phyloP scores from a whole-genome alignment of 2,113 vertebrate species.

The Neomonachus schauinslandi region DNA sequence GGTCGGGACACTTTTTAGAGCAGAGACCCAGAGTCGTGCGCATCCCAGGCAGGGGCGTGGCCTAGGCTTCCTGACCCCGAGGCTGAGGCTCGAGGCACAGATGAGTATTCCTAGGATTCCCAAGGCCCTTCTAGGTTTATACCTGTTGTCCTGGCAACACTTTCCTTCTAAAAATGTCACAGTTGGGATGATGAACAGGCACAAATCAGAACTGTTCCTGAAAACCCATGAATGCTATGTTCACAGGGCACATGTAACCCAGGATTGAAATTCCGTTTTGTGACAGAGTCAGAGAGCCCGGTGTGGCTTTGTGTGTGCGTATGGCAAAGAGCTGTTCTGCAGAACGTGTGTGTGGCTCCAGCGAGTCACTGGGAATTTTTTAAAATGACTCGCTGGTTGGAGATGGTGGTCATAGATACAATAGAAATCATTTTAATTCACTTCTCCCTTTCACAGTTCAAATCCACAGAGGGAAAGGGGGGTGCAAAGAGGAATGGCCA shows the following conservation, averaged over 20 bases:
- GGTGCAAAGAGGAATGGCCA: background rate
- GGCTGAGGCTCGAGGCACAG: background rate
- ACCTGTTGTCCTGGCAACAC: conserved; percentile 49
- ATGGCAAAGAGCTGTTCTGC: background rate
- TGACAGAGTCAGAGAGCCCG: background rate
- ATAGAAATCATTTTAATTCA: background rate
- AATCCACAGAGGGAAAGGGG: background rate
- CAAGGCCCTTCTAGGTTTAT: conserved; percentile 19
- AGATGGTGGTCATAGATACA: background rate
- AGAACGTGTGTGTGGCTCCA: background rate
- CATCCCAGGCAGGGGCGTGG: background rate
- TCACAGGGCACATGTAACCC: background rate
- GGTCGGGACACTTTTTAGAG: background rate
- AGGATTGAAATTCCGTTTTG: background rate
- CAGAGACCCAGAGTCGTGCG: background rate
- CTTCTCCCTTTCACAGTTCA: background rate
- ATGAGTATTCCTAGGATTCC: background rate
- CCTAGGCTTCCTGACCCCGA: background rate
- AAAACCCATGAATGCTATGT: conserved; percentile 16
- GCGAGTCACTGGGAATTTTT: background rate
- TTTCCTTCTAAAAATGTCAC: conserved; percentile 68
- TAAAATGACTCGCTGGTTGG: background rate
- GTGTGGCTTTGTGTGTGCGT: background rate
- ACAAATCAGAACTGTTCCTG: conserved; percentile 45
- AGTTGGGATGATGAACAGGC: conserved; percentile 48